A percentile compares a stretch with the other conserved stretches of the same genome.
Evolutionary conservation across 2,888 invertebrate species (phyloP).

Genomic region (Patella depressa): DNA sequence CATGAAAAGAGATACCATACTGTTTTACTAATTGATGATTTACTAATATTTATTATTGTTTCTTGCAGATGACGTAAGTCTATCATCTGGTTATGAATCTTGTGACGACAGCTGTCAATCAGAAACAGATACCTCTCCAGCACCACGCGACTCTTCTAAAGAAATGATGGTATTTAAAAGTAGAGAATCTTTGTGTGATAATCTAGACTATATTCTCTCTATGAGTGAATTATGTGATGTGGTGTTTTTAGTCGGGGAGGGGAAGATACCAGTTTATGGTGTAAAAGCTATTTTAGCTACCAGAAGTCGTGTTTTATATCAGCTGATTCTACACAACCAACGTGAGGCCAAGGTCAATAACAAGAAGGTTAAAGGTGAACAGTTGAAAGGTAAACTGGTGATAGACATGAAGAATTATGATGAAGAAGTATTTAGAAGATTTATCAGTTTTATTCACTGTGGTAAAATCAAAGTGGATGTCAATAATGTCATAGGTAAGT

Average conservation of each 20-base stretch:
- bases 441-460: slow-evolving; percentile 7
- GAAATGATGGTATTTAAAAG: slow-evolving; percentile 6
- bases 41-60: not conserved
- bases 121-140: no score
- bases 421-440: slow-evolving; percentile 8
- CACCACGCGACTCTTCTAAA: not conserved
- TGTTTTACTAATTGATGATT: not conserved
- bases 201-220: not conserved
- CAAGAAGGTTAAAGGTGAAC: not conserved
- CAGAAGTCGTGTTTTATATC: not conserved
- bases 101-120: not conserved
- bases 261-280: slow-evolving; percentile 1
- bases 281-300: slow-evolving; percentile 2
- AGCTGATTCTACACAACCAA: not conserved
- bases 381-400: slow-evolving; percentile 2
- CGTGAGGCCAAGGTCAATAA: not conserved
- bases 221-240: not conserved
- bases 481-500: not conserved
- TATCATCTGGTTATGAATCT: not conserved
- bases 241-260: not conserved
- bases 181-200: slow-evolving; percentile 1
- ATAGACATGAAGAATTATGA: slow-evolving; percentile 1
- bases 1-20: not conserved
- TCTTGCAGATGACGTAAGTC: not conserved
- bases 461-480: slow-evolving; percentile 4